A percentile compares a stretch with the other conserved stretches of the same genome.
Evolutionary conservation across 2,113 vertebrate genomes (phyloP).

Genomic region (Mesembrinibis cayennensis): DNA sequence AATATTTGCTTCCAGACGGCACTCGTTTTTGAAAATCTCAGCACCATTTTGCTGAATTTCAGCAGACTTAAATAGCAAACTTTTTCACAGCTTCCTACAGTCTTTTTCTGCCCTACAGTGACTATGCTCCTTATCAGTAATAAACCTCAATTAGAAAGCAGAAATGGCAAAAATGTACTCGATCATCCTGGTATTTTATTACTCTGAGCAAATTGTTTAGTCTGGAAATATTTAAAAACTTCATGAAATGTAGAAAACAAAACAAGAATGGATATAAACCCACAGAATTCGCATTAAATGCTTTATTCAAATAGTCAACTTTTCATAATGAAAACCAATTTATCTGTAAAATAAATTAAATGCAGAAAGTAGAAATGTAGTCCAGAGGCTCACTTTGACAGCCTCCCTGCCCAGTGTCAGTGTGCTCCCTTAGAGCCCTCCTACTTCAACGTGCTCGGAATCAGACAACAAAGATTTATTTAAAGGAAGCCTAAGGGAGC

Average conservation of each 20-base stretch:
- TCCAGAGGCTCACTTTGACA: not conserved
- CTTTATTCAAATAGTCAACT: not conserved
- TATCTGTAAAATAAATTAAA: not conserved
- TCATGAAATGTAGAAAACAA: not conserved
- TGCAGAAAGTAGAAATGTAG: not conserved
- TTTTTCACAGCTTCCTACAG: not conserved
- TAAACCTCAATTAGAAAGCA: not conserved
- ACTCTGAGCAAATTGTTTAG: not conserved
- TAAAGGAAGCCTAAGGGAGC: not conserved
- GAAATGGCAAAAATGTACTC: not conserved
- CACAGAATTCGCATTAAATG: not conserved
- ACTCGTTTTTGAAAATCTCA: accelerated
- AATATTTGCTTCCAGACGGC: not conserved
- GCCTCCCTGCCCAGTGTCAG: not conserved
- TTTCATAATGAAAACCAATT: not conserved
- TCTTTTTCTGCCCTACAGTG: not conserved
- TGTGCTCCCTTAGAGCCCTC: not conserved
- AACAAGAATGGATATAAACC: not conserved
- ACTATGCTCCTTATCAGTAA: not conserved
- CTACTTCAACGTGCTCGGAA: not conserved
- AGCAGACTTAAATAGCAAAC: not conserved
- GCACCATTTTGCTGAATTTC: not conserved
- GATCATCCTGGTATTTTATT: not conserved
- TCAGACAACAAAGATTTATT: not conserved
- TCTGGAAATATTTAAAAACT: not conserved